These are phyloP conservation scores for Dendrocincla tyrannina DNA, from an alignment of 2,797 vertebrate genomes.

Conservation along the genomic window DNA sequence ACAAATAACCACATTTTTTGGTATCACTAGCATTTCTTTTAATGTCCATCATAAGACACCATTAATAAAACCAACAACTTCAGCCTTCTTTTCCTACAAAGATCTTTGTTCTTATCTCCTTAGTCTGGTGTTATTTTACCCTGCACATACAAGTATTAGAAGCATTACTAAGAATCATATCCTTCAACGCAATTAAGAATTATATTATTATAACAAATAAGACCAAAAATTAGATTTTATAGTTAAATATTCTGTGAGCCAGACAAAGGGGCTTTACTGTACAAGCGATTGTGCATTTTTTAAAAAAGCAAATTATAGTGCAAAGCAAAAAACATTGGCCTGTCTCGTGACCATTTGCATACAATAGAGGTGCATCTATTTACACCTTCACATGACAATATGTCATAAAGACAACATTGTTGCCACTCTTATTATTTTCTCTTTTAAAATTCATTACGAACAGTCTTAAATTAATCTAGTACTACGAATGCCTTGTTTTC, in stretches of 20 bases:
- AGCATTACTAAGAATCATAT: conserved; percentile 60
- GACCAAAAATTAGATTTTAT: conserved; percentile 72
- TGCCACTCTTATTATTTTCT: neutral
- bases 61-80: conserved; percentile 4
- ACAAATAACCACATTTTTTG: conserved; percentile 63
- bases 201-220: conserved; percentile 79
- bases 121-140: conserved; percentile 9
- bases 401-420: conserved; percentile 22
- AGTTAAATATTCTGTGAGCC: conserved; percentile 81
- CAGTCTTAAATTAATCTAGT: conserved; percentile 59
- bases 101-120: neutral
- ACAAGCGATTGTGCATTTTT: conserved; percentile 75
- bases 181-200: conserved; percentile 68
- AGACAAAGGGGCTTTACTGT: conserved; percentile 70
- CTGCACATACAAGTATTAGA: conserved; percentile 59
- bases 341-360: conserved; percentile 37
- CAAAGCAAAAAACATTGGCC: conserved; percentile 73
- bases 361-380: conserved; percentile 12
- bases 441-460: neutral
- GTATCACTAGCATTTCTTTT: conserved; percentile 54
- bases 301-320: conserved; percentile 80
- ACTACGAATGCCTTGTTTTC: conserved; percentile 43
- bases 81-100: conserved; percentile 8
- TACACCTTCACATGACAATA: conserved; percentile 56
- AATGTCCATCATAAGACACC: conserved; percentile 35